A percentile compares a stretch with the other conserved stretches of the same genome.
These are phyloP conservation scores for Tragulus kanchil DNA, from an alignment of 2,113 vertebrate species.

Conservation along the genomic window DNA sequence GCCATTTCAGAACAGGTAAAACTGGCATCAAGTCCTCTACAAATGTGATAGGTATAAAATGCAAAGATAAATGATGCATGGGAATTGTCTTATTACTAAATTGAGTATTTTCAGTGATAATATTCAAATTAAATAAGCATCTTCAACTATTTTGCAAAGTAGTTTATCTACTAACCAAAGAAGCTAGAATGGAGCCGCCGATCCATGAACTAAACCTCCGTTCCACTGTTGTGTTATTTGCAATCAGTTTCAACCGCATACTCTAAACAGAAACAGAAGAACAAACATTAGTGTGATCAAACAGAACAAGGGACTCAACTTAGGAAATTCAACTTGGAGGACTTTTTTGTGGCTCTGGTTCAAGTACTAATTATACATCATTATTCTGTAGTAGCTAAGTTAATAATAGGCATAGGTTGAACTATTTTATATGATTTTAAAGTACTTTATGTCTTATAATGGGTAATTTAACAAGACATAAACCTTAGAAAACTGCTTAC, in stretches of 20 bases:
- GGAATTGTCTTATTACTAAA: constrained; percentile 29
- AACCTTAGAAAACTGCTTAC: not conserved
- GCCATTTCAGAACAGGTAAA: not conserved
- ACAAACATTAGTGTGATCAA: constrained; percentile 22
- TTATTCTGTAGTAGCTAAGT: constrained; percentile 4
- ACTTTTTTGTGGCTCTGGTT: not conserved
- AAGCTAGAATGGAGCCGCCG: constrained; percentile 98
- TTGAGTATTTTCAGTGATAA: constrained; percentile 13
- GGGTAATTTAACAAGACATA: not conserved
- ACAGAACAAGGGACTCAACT: not conserved
- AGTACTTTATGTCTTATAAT: constrained; percentile 18
- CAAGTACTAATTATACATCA: not conserved
- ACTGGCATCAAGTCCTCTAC: not conserved
- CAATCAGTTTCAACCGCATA: constrained; percentile 98
- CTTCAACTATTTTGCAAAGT: constrained; percentile 7
- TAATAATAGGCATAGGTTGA: not conserved
- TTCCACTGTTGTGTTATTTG: constrained; percentile 98
- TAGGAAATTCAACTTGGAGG: not conserved
- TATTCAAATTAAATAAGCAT: not conserved
- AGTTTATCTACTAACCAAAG: constrained; percentile 91
- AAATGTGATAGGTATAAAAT: constrained; percentile 26
- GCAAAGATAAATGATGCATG: not conserved
- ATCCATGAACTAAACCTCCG: constrained; percentile 98
- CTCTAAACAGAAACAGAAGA: constrained; percentile 89
- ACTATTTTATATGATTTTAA: not conserved